phyloP scores from a whole-genome alignment of 2,888 invertebrate species.

The Oeneis ivallda region DNA sequence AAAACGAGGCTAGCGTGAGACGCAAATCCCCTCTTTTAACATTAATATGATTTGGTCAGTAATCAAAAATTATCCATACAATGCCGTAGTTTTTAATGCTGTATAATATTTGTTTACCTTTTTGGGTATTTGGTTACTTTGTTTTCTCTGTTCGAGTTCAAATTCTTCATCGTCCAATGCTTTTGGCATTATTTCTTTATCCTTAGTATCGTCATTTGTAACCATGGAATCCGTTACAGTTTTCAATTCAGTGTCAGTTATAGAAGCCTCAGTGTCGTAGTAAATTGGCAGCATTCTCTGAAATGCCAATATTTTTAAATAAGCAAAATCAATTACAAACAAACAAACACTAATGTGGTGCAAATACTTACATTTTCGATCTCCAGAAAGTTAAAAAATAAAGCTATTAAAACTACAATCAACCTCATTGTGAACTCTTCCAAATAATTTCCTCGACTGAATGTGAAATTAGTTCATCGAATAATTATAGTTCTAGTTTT shows the following conservation, averaged over 20 bases:
- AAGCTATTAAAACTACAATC: conserved; percentile 45
- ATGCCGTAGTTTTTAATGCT: background rate
- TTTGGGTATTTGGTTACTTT: conserved; percentile 39
- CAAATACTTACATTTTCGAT: conserved; percentile 33
- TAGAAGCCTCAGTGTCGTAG: conserved; percentile 45
- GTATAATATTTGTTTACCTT: conserved; percentile 47
- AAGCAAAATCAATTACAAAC: conserved; percentile 10
- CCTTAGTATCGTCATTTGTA: conserved; percentile 42
- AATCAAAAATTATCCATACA: background rate
- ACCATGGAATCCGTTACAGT: conserved; percentile 36
- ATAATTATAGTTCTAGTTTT: conserved; percentile 47
- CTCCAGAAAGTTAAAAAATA: conserved; percentile 27
- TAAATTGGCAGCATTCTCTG: conserved; percentile 56
- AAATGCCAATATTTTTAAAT: conserved; percentile 38
- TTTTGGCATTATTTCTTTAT: conserved; percentile 47
- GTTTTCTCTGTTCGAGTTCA: conserved; percentile 41
- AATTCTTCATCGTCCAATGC: conserved; percentile 47
- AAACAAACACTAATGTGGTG: background rate
- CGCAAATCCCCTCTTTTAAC: too few species aligned
- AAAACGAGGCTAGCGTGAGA: too few species aligned
- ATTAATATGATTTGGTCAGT: too few species aligned
- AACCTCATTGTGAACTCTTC: conserved; percentile 53
- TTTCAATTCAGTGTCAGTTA: conserved; percentile 35
- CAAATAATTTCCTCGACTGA: conserved; percentile 44
- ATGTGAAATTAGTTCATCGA: conserved; percentile 42